phyloP scores from a whole-genome alignment of 2,113 vertebrate genomes.

The Syrrhaptes paradoxus region DNA sequence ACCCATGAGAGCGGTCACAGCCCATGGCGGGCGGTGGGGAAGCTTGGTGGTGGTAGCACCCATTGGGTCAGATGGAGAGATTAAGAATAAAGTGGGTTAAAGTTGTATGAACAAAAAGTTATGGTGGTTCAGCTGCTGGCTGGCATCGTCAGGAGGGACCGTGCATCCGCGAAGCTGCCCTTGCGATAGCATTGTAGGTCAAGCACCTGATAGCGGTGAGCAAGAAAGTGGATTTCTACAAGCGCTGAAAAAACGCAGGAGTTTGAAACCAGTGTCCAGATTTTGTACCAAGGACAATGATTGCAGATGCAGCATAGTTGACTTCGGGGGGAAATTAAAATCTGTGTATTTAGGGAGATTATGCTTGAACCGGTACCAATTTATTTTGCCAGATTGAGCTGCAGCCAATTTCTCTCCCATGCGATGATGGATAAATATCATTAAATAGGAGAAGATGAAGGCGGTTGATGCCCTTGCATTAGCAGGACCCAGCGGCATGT shows the following conservation, averaged over 20 bases:
- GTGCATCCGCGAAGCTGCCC: background rate
- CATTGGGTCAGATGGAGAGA: background rate
- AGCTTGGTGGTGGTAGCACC: background rate
- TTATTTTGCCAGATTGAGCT: slow-evolving; percentile 44
- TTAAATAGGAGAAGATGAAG: slow-evolving; percentile 54
- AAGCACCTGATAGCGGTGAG: rapidly evolving
- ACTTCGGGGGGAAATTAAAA: slow-evolving; percentile 42
- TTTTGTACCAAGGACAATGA: slow-evolving; percentile 27
- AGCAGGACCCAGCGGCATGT: background rate
- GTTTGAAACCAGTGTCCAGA: background rate
- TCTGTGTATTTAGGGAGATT: slow-evolving; percentile 58
- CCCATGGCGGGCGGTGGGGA: rapidly evolving
- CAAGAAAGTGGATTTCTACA: background rate
- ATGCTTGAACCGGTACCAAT: slow-evolving; percentile 43
- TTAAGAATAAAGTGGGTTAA: background rate
- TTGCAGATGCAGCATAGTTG: slow-evolving; percentile 1
- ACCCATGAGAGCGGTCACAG: rapidly evolving
- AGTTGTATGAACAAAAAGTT: background rate
- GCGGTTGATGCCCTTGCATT: slow-evolving; percentile 46
- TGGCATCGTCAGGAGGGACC: rapidly evolving
- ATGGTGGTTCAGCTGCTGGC: rapidly evolving
- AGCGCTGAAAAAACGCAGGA: background rate
- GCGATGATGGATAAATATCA: slow-evolving; percentile 61
- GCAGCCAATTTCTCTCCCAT: slow-evolving; percentile 47
- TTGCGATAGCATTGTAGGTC: rapidly evolving